Base-by-base conservation (phyloP, 2,888 invertebrate species). In the Neoaliturus tenellus region DNA sequence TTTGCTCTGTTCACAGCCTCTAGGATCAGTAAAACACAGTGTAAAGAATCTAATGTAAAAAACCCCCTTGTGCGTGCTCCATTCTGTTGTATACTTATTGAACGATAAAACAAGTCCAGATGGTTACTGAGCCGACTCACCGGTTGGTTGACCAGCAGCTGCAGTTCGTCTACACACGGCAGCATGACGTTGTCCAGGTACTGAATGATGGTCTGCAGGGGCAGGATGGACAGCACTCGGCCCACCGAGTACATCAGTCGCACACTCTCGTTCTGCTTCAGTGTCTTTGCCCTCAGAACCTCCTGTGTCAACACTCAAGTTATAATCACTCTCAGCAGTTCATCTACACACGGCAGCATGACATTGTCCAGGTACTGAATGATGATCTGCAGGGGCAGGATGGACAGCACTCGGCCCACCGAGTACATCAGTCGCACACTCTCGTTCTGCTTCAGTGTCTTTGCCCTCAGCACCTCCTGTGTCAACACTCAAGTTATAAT, bases 241-340 rank as follows among this genome's bases (percentile, higher is more conserved):
- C 96, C 96, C 82, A 96, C 92, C 81, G 95, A 94, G 86, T 93
- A 95, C 95, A 96, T 96, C 23, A 97, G 90, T 69, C 96, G 92
- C 78, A 94, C 92, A 83, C 93, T 93, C 89, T 96, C 96, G 0
- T 94, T 93, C 81, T 94, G 92, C 89, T 94, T 93, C 81, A 94
- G 91, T 35, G 91, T 90, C 0, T 93, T 93, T 55, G 91, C 92
- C 23, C 91, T 90, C 10, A 95, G 89, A 0, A 93, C 92, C 48
- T 90, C 90, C 90, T 93, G 88, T 93, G 88, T 23, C 91, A 91
- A 86, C 81, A 58, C 39, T n/a, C n/a, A n/a, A n/a, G n/a, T n/a
- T n/a, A n/a, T n/a, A n/a, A n/a, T n/a, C n/a, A n/a, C n/a, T n/a
- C n/a, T n/a, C n/a, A n/a, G 93, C 20, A 95, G 90, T 89, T 94